A percentile compares a stretch with the other conserved stretches of the same genome.
These are phyloP conservation scores for Diorhabda carinulata DNA, from an alignment of 1,140 invertebrate species.

Conservation along the genomic window DNA sequence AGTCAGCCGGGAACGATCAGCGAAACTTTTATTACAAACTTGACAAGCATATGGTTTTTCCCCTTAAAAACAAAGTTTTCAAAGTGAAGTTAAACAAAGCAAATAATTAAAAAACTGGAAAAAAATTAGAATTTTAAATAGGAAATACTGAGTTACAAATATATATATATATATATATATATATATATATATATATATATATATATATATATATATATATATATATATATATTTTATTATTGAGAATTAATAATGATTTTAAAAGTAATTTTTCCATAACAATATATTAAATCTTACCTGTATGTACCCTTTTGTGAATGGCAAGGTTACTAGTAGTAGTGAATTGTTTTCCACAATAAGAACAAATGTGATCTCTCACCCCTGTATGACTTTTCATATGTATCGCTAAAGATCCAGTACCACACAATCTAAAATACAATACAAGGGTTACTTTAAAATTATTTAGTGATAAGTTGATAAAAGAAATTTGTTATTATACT, in stretches of 20 bases:
- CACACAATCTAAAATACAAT: slow-evolving; percentile 36
- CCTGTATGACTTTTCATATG: slow-evolving; percentile 71
- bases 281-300: slow-evolving; percentile 31
- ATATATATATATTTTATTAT: too few relatives aligned
- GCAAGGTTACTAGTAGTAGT: slow-evolving; percentile 45
- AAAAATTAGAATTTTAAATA: too few relatives aligned
- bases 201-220: too few relatives aligned
- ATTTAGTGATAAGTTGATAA: too few relatives aligned
- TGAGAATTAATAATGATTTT: too few relatives aligned
- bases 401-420: slow-evolving; percentile 43
- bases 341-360: slow-evolving; percentile 65
- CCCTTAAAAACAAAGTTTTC: slow-evolving; percentile 33
- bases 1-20: slow-evolving; percentile 50
- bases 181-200: too few relatives aligned
- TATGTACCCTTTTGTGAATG: slow-evolving; percentile 54
- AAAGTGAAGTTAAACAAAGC: too few relatives aligned
- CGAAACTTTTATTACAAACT: slow-evolving; percentile 51
- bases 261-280: too few relatives aligned
- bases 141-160: too few relatives aligned
- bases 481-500: slow-evolving; percentile 14
- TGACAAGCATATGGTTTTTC: slow-evolving; percentile 50
- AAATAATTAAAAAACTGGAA: too few relatives aligned
- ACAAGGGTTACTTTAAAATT: not conserved
- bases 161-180: too few relatives aligned
- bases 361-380: slow-evolving; percentile 66